These are phyloP conservation scores for Asobara japonica DNA, from an alignment of 1,140 invertebrate genomes.

Conservation along the genomic window DNA sequence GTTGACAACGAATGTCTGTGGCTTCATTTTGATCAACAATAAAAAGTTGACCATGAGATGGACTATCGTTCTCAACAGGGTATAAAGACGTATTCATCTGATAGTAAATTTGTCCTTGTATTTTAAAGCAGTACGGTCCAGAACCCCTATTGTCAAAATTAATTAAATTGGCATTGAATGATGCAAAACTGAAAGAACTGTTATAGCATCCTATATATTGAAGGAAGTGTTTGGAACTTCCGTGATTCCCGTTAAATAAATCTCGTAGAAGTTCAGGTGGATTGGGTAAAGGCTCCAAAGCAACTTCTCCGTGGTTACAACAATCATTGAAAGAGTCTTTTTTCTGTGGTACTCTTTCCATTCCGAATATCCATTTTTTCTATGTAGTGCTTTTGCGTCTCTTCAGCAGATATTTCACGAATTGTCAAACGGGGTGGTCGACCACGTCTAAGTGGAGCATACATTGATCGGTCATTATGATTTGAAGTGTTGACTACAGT, in stretches of 20 bases:
- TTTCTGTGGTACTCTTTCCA: background rate
- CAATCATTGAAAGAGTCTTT: background rate
- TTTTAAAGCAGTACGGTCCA: too few relatives aligned
- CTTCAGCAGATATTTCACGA: background rate
- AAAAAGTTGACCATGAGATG: background rate
- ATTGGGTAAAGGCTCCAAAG: background rate
- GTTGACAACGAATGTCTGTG: background rate
- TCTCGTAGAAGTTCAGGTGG: background rate
- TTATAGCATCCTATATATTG: background rate
- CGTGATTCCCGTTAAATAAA: background rate
- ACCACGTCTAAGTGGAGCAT: background rate
- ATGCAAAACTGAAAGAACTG: constrained; percentile 4
- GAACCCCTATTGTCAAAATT: background rate
- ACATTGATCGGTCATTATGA: too few relatives aligned
- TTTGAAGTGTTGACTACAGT: too few relatives aligned
- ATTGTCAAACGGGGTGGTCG: background rate
- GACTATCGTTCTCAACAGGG: background rate
- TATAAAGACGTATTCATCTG: background rate
- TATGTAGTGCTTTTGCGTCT: background rate
- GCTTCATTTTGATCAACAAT: background rate
- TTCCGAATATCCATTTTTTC: background rate
- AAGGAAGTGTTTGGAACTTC: background rate
- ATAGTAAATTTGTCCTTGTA: background rate
- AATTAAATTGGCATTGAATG: background rate
- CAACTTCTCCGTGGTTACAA: background rate